Evolutionary conservation across 2,797 vertebrate genomes (phyloP), one percentile per base, ranked within the genome.

Genomic region (Sebastes wilsoni): DNA sequence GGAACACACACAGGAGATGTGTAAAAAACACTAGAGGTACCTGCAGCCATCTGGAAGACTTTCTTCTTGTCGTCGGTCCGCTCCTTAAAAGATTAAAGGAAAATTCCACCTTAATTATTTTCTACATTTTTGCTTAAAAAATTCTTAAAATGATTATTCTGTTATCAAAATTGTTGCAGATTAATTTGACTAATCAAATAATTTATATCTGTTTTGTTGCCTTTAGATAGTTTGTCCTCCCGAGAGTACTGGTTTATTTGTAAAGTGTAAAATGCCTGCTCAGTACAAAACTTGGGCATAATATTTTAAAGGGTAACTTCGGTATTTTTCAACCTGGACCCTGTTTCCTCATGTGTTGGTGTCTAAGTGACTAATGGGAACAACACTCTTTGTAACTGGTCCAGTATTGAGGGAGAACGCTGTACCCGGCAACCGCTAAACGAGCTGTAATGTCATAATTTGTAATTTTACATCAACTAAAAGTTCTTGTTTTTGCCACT

Each of bases 21-120:
- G 13, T 58, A 18, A 52, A 58, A 54, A 59, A 52, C 4, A 66
- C 0, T 1, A 77, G 10, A 75, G 4, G 34, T 88, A 99, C 98
- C 98, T 93, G 95, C 97, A 85, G 96, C 96, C 95, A 98, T 88
- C 87, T 99, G 96, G 85, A 97, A 96, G 23, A 97, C 97, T 90
- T 99, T 99, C 87, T 97, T 99, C 95, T 99, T 99, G 81, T 99
- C 98, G 61, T 98, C 98, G 18, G 96, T 97, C 82, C 98, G 96
- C 83, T 98, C 98, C 98, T 99, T 4, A 28, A 64, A 5, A 49
- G 12, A 65, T 32, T 7, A 9, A 69, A 49, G 20, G 4, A 54
- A 74, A 58, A 64, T 13, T 46, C 0, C 2, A 34, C 14, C 11
- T 55, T 60, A 18, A 28, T 23, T 25, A 8, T 8, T 16, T 65